phyloP scores from a whole-genome alignment of 2,113 vertebrate genomes.

The Calyptommatus sinebrachiatus region DNA sequence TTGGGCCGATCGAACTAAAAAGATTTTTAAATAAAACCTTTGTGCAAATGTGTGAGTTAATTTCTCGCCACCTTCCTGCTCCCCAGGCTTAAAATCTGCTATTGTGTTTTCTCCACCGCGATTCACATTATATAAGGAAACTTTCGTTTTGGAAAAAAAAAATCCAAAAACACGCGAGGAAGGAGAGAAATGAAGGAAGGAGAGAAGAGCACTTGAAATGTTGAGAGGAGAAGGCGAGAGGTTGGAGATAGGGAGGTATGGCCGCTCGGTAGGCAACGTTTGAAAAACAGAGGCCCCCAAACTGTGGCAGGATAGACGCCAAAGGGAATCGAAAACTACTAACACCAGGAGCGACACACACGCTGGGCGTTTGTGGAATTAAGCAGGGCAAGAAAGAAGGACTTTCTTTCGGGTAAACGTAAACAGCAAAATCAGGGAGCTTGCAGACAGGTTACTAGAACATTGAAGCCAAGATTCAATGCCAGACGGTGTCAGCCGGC shows the following conservation, averaged over 20 bases:
- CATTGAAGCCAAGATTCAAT: too few relatives aligned
- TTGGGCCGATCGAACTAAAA: not conserved
- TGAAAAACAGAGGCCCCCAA: not conserved
- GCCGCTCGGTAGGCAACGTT: not conserved
- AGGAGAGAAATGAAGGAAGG: constrained; percentile 57
- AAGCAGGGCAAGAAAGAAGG: too few relatives aligned
- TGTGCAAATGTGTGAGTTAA: too few relatives aligned
- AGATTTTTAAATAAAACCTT: not conserved
- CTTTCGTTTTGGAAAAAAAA: constrained; percentile 61
- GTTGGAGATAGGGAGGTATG: not conserved
- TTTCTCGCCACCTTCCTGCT: not conserved
- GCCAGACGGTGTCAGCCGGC: too few relatives aligned
- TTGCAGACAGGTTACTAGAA: too few relatives aligned
- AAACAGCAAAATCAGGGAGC: too few relatives aligned
- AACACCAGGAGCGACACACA: not conserved
- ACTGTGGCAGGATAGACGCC: not conserved
- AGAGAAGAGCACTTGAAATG: constrained; percentile 60
- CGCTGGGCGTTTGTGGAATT: too few relatives aligned
- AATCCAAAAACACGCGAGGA: constrained; percentile 81
- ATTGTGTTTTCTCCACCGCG: constrained; percentile 57
- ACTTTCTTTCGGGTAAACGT: too few relatives aligned
- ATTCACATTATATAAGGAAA: constrained; percentile 92
- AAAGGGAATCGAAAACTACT: rapidly evolving
- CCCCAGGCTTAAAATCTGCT: not conserved
- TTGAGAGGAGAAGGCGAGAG: too few relatives aligned